Evolutionary conservation across 2,113 vertebrate species (phyloP), one percentile per base, ranked within the genome.

Genomic region (Baryphthengus martii): DNA sequence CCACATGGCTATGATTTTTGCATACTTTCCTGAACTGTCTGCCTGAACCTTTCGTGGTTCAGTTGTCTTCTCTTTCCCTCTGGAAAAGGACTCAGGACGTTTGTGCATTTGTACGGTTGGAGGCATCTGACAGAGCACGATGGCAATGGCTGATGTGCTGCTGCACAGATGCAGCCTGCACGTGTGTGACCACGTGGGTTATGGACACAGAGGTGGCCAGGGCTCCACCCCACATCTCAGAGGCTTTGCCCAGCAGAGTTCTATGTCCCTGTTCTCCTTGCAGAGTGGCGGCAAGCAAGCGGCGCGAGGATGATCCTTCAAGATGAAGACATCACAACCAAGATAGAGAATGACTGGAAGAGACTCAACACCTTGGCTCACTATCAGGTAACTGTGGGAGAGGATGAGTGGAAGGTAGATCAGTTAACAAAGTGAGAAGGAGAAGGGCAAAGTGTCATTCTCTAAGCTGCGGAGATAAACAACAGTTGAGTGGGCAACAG

Each of bases 331-430:
- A 96, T 98, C 93, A 98, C 98, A 42, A 98, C 98, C 79, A 98
- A 98, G 94, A 98, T 98, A 31, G 98, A 98, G 85, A 98, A 98
- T 0, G 98, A 98, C 96, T 98, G 98, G 98, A 98, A 98, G 96
- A 98, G 98, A 49, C 97, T 98, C 63, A 98, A 98, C 81, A 98
- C 98, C 0, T 62, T 98, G 75, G 98, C 97, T 35, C 98, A 98
- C 68, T 98, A 98, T 83, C 98, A 98, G 98, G 98, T 98, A 75
- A 75, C 37, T 11, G 10, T 21, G 45, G 15, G 61, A 72, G 17
- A 56, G 23, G 23, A 2, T 45, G 44, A 25, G 24, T 26, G 3
- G 40, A 40, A 37, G 58, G 16, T 12, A 25, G 20, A 4, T 39
- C 31, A 37, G 17, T 15, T 37, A 33, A 62, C 33, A 56, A 92